These are phyloP conservation scores for Neoascia interrupta DNA, from an alignment of 2,888 invertebrate species.

Conservation along the genomic window DNA sequence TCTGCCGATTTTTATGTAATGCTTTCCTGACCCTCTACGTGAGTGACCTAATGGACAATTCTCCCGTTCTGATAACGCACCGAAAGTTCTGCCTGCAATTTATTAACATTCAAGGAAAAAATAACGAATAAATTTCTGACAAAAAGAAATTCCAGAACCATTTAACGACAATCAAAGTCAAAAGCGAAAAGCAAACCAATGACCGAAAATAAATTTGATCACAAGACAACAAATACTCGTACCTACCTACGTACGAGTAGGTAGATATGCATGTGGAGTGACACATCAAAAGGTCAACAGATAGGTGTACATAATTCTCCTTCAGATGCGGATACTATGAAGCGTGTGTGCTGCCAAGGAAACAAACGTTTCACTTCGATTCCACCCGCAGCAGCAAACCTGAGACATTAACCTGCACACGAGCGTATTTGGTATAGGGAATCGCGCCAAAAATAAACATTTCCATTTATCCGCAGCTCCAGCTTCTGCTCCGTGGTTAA, in stretches of 20 bases:
- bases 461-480: slow-evolving; percentile 1
- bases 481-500: slow-evolving; percentile 18
- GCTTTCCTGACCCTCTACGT: slow-evolving; percentile 18
- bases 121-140: slow-evolving; percentile 43
- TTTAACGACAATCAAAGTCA: slow-evolving; percentile 50
- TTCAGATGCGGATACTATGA: slow-evolving; percentile 22
- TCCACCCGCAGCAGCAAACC: slow-evolving; percentile 8
- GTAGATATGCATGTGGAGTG: slow-evolving; percentile 9
- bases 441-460: slow-evolving; percentile 37
- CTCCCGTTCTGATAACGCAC: slow-evolving; percentile 28
- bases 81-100: slow-evolving; percentile 48
- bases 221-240: not conserved
- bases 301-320: slow-evolving; percentile 35
- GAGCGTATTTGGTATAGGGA: slow-evolving; percentile 7
- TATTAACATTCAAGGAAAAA: slow-evolving; percentile 12
- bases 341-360: slow-evolving; percentile 16
- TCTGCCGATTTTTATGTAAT: no score
- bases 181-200: slow-evolving; percentile 4
- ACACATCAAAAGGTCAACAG: slow-evolving; percentile 54
- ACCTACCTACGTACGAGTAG: not conserved
- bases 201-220: slow-evolving; percentile 38
- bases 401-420: slow-evolving; percentile 46
- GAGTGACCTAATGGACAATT: slow-evolving; percentile 51
- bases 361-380: slow-evolving; percentile 30
- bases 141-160: slow-evolving; percentile 34